phyloP scores from a whole-genome alignment of 2,797 vertebrate species.

The Sebastes iracundus region DNA sequence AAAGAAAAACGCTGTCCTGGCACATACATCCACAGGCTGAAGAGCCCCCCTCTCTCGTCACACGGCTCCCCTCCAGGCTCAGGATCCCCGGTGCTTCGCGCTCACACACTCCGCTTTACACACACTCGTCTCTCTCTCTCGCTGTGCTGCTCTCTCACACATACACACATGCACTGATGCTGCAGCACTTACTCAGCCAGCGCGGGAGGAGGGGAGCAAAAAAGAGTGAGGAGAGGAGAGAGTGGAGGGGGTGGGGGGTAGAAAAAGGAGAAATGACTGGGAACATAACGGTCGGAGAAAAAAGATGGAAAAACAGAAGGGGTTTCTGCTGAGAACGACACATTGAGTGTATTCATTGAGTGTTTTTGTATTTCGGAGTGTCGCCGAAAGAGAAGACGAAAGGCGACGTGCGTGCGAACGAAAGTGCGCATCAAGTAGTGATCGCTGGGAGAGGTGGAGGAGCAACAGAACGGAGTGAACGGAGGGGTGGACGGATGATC shows the following conservation, averaged over 20 bases:
- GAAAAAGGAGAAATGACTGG: constrained; percentile 50
- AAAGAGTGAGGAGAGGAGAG: constrained; percentile 39
- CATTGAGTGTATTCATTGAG: constrained; percentile 20
- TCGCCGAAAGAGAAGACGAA: neutral
- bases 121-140: constrained; percentile 44
- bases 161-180: constrained; percentile 77
- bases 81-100: constrained; percentile 72
- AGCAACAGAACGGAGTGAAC: constrained; percentile 38
- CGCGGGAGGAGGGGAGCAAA: constrained; percentile 73
- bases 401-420: neutral
- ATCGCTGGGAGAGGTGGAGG: constrained; percentile 22
- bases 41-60: constrained; percentile 70
- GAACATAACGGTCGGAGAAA: constrained; percentile 51
- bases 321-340: constrained; percentile 30
- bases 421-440: constrained; percentile 64
- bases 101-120: constrained; percentile 66
- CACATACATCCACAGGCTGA: constrained; percentile 73
- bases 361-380: constrained; percentile 27
- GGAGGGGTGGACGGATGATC: constrained; percentile 48
- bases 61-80: constrained; percentile 65
- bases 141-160: constrained; percentile 51
- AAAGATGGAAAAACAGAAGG: constrained; percentile 30
- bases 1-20: constrained; percentile 55
- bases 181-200: constrained; percentile 81
- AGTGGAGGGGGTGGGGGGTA: neutral